Percentiles rank a stretch among this genome's conserved stretches.
These are phyloP conservation scores for Xanthia togata DNA, from an alignment of 2,888 invertebrate genomes.

Conservation along the genomic window DNA sequence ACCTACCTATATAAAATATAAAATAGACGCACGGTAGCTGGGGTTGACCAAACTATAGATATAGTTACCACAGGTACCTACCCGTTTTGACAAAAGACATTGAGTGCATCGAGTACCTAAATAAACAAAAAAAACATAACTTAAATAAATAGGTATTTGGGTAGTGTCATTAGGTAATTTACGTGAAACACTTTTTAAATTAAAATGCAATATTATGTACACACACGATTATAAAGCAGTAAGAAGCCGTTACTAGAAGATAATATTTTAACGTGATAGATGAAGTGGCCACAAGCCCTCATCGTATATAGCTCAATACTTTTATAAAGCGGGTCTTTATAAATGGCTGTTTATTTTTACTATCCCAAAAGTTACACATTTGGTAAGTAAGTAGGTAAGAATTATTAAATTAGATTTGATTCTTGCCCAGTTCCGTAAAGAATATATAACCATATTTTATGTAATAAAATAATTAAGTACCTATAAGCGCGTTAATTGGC, in stretches of 20 bases:
- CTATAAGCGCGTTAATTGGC: conserved; percentile 87
- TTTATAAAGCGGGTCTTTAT: not conserved
- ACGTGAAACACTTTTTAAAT: conserved; percentile 1
- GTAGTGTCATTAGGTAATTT: not conserved
- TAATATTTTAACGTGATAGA: conserved; percentile 6
- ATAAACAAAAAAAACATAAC: not conserved
- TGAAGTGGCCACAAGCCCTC: conserved; percentile 9
- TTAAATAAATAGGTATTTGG: not conserved
- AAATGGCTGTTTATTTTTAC: conserved; percentile 24
- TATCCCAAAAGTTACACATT: conserved; percentile 12
- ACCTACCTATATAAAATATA: conserved; percentile 18
- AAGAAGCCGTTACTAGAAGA: not conserved
- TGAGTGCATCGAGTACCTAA: conserved; percentile 2
- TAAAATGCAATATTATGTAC: not conserved
- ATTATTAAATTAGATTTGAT: conserved; percentile 1
- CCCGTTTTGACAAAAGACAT: conserved; percentile 7
- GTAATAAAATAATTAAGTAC: conserved; percentile 74
- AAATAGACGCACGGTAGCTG: not conserved
- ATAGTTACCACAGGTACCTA: not conserved
- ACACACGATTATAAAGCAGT: not conserved
- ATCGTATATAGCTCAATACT: conserved; percentile 20
- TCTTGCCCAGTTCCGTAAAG: not conserved
- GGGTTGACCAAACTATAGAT: not conserved
- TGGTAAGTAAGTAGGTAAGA: not conserved
- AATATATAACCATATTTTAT: conserved; percentile 7